These are phyloP conservation scores for Ispidina picta DNA, from an alignment of 2,797 vertebrate genomes.

Conservation along the genomic window DNA sequence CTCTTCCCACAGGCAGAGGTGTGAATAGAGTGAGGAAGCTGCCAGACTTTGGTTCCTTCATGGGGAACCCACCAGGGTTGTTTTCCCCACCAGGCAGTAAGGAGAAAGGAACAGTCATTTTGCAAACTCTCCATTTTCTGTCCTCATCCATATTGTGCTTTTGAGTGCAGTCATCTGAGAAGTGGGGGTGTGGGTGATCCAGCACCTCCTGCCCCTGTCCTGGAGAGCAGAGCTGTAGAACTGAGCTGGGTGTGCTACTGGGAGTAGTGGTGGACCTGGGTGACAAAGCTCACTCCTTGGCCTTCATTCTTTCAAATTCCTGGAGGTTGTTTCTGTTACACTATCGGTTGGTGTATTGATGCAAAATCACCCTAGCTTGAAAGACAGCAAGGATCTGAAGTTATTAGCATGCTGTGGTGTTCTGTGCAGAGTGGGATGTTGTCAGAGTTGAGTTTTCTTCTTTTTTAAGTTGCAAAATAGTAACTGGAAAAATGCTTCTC, in stretches of 20 bases:
- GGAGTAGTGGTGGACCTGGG: not conserved
- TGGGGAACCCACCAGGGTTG: not conserved
- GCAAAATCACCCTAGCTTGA: not conserved
- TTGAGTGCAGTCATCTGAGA: not conserved
- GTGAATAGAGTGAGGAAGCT: not conserved
- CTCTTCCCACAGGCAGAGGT: not conserved
- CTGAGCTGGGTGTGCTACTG: rapidly evolving
- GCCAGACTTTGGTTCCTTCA: not conserved
- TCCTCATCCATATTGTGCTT: not conserved
- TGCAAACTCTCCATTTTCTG: rapidly evolving
- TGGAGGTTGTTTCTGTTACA: not conserved
- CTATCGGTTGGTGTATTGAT: not conserved
- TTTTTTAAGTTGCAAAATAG: not conserved
- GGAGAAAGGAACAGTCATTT: not conserved
- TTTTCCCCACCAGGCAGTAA: not conserved
- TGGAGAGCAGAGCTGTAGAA: rapidly evolving
- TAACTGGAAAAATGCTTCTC: not conserved
- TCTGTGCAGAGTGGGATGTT: not conserved
- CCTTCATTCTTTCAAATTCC: not conserved
- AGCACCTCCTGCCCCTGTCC: not conserved
- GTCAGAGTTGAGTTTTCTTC: not conserved
- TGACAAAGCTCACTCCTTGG: not conserved
- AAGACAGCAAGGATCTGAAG: not conserved
- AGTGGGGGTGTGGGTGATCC: not conserved
- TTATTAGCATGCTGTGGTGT: rapidly evolving